Percentiles rank a stretch among this genome's conserved stretches.
Conservation (phyloP, 2,888 invertebrate genomes). For the Tuta absoluta region DNA sequence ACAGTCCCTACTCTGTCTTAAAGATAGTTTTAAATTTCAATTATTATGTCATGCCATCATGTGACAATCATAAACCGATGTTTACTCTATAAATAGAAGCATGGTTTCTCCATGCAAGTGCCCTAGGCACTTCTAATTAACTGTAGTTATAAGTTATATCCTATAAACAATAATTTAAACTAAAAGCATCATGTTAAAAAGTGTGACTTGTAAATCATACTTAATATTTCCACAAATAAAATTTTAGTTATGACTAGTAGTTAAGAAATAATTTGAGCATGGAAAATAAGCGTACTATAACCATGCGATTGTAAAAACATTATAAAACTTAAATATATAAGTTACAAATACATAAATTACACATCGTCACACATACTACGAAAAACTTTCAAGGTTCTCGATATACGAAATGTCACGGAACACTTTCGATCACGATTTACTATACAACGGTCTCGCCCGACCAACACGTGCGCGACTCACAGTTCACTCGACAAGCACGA, state of each 20-base stretch:
- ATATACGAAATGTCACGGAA: slow-evolving; percentile 47
- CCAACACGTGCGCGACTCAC: slow-evolving; percentile 35
- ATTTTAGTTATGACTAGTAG: slow-evolving; percentile 77
- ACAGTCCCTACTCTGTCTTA: slow-evolving; percentile 59
- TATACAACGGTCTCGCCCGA: slow-evolving; percentile 18
- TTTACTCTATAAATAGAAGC: slow-evolving; percentile 53
- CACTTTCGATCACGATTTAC: slow-evolving; percentile 43
- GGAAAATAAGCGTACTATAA: slow-evolving; percentile 75
- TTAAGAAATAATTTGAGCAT: slow-evolving; percentile 79
- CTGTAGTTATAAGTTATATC: slow-evolving; percentile 38
- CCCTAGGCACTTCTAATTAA: slow-evolving; percentile 59
- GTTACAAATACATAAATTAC: slow-evolving; percentile 72
- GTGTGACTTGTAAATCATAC: slow-evolving; percentile 50
- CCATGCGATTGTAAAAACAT: slow-evolving; percentile 78
- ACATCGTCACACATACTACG: slow-evolving; percentile 60
- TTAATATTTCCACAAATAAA: slow-evolving; percentile 58
- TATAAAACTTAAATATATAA: slow-evolving; percentile 65
- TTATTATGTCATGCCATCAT: slow-evolving; percentile 60
- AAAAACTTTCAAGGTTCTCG: slow-evolving; percentile 41
- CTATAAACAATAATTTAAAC: slow-evolving; percentile 56
- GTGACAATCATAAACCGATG: slow-evolving; percentile 53
- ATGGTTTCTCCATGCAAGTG: slow-evolving; percentile 58
- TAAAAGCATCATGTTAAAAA: slow-evolving; percentile 54
- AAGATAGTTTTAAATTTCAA: slow-evolving; percentile 47
- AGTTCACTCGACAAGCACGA: slow-evolving; percentile 48